Percentiles rank a stretch among this genome's conserved stretches.
phyloP scores from a whole-genome alignment of 2,113 vertebrate genomes.

The Sphaerodactylus townsendi region DNA sequence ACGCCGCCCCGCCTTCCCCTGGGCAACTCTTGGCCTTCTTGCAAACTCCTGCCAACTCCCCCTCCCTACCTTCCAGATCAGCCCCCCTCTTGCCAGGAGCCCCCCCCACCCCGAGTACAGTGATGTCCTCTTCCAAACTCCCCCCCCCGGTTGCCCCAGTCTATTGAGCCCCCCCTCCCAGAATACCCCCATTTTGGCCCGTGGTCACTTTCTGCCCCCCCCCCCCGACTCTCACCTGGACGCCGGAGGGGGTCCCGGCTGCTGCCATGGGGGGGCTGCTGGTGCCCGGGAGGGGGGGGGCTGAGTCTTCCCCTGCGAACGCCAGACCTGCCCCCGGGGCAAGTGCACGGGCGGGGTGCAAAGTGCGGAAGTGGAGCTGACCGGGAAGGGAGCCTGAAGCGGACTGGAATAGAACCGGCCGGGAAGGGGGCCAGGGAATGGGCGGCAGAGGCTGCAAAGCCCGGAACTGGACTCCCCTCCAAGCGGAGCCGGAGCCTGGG shows the following conservation, averaged over 20 bases:
- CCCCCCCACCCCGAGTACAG: too few species aligned
- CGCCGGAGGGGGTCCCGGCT: background rate
- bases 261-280: background rate
- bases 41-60: too few species aligned
- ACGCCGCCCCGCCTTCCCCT: background rate
- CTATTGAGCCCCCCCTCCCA: background rate
- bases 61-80: too few species aligned
- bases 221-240: background rate
- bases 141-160: too few species aligned
- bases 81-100: too few species aligned
- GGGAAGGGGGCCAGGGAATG: background rate
- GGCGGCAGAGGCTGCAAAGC: background rate
- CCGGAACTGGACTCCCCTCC: background rate
- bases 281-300: background rate
- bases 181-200: too few species aligned
- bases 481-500: background rate
- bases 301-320: background rate
- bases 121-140: too few species aligned
- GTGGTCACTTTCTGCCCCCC: too few species aligned
- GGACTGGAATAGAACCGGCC: background rate
- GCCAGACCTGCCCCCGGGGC: background rate
- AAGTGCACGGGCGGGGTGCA: background rate
- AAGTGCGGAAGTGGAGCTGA: background rate
- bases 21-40: too few species aligned
- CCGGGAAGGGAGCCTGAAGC: conserved; percentile 37